Conservation (phyloP, 2,888 invertebrate genomes). For the Vesta saturnalis region DNA sequence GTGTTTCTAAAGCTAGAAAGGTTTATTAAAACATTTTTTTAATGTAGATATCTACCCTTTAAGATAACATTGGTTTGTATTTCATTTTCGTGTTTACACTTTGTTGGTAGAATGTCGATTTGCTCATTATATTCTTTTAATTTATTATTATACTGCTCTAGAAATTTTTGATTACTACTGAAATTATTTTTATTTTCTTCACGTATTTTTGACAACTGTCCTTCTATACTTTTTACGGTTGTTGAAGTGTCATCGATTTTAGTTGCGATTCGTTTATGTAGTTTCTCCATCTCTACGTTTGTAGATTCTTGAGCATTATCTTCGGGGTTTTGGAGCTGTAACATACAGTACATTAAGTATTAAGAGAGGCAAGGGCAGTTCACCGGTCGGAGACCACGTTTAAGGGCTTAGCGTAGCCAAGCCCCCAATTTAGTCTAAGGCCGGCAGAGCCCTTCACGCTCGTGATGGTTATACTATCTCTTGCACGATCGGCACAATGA, state of each 20-base stretch:
- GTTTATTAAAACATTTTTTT: background rate
- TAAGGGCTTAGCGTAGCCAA: background rate
- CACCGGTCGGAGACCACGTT: no score
- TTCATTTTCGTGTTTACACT: background rate
- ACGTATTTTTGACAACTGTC: slow-evolving; percentile 54
- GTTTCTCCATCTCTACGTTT: slow-evolving; percentile 52
- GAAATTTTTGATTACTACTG: slow-evolving; percentile 65
- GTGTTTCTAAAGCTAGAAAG: background rate
- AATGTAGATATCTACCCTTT: background rate
- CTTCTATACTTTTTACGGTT: slow-evolving; percentile 51
- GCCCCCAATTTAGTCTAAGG: no score
- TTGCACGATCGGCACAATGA: no score
- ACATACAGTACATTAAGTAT: background rate
- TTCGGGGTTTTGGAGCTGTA: slow-evolving; percentile 26
- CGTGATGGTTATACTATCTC: no score
- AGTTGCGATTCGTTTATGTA: slow-evolving; percentile 50
- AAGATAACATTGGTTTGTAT: slow-evolving; percentile 1
- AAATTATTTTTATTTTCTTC: slow-evolving; percentile 61
- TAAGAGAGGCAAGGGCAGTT: no score
- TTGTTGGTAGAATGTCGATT: slow-evolving; percentile 42
- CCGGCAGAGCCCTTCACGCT: no score
- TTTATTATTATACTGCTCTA: slow-evolving; percentile 66
- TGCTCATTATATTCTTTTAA: slow-evolving; percentile 27
- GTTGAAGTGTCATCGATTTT: slow-evolving; percentile 55
- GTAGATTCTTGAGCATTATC: slow-evolving; percentile 40